phyloP scores from a whole-genome alignment of 2,888 invertebrate species.

The Apamea epomidion region DNA sequence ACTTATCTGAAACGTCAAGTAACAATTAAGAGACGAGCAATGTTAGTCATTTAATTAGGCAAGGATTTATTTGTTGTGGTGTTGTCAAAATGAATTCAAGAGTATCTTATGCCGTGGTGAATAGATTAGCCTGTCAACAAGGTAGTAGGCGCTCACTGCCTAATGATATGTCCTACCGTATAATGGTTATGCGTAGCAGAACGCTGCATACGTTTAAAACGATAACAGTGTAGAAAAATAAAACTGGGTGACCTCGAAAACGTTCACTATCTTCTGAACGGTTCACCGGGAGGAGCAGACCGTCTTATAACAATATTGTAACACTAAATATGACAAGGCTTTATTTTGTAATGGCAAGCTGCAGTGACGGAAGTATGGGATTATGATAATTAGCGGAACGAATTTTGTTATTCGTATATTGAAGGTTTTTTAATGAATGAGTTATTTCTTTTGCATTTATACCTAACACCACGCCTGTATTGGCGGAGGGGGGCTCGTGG shows the following conservation, averaged over 20 bases:
- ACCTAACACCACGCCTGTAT: not conserved
- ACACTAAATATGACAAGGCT: constrained; percentile 38
- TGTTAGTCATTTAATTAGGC: constrained; percentile 5
- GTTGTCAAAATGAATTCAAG: not conserved
- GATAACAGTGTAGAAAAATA: constrained; percentile 65
- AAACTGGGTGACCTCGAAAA: constrained; percentile 73
- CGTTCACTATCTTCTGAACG: constrained; percentile 68
- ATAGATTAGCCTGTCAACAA: not conserved
- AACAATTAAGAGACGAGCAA: not conserved
- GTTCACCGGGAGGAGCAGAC: constrained; percentile 46
- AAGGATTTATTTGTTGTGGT: not conserved
- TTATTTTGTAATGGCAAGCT: constrained; percentile 12
- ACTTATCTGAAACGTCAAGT: not conserved
- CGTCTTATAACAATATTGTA: constrained; percentile 23
- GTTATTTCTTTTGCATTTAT: not conserved
- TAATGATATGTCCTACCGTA: not conserved
- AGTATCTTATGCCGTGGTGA: not conserved
- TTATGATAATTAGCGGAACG: constrained; percentile 18
- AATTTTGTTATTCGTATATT: constrained; percentile 12
- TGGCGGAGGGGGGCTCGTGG: not conserved
- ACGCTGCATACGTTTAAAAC: constrained; percentile 42
- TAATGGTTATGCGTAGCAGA: constrained; percentile 5
- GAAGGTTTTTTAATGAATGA: not conserved
- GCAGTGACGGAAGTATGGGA: constrained; percentile 15
- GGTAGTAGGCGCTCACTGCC: not conserved